phyloP scores from a whole-genome alignment of 2,113 vertebrate species.

The Tursiops truncatus region DNA sequence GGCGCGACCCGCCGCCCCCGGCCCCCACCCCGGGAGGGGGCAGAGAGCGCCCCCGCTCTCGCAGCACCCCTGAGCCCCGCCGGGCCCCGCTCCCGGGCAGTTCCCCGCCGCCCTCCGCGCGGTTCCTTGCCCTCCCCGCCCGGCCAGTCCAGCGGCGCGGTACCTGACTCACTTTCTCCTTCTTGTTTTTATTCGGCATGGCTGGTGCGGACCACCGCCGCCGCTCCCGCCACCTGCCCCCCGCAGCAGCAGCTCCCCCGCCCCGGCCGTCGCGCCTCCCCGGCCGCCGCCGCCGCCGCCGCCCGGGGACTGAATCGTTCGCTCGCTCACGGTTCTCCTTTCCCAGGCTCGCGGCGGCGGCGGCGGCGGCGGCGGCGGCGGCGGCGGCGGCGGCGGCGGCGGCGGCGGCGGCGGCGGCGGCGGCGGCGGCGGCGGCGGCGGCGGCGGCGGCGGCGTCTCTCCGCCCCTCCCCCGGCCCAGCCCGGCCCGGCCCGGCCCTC shows the following conservation, averaged over 20 bases:
- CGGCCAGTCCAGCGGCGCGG: background rate
- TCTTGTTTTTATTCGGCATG: slow-evolving; percentile 98
- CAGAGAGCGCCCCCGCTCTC: background rate
- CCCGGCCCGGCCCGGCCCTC: background rate
- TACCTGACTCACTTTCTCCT: slow-evolving; percentile 92
- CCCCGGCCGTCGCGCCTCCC: slow-evolving; percentile 54
- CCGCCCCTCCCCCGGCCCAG: slow-evolving; percentile 36
- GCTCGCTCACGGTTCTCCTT: slow-evolving; percentile 58
- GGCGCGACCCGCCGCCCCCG: background rate
- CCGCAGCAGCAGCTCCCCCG: slow-evolving; percentile 48
- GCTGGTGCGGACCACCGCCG: slow-evolving; percentile 76
- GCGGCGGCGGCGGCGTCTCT: slow-evolving; percentile 50
- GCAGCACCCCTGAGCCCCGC: background rate
- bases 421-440: slow-evolving; percentile 60
- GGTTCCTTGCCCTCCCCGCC: background rate
- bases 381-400: slow-evolving; percentile 64
- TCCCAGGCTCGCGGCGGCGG: slow-evolving; percentile 53
- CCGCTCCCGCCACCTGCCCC: slow-evolving; percentile 47
- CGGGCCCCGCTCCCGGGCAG: background rate
- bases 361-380: slow-evolving; percentile 61
- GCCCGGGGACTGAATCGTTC: slow-evolving; percentile 55
- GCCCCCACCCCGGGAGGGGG: background rate
- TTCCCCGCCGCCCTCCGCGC: background rate
- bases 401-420: slow-evolving; percentile 48
- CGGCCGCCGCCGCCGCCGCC: slow-evolving; percentile 51